A percentile compares a stretch with the other conserved stretches of the same genome.
These are phyloP conservation scores for Agrypnia vestita DNA, from an alignment of 1,140 invertebrate species.

Conservation along the genomic window DNA sequence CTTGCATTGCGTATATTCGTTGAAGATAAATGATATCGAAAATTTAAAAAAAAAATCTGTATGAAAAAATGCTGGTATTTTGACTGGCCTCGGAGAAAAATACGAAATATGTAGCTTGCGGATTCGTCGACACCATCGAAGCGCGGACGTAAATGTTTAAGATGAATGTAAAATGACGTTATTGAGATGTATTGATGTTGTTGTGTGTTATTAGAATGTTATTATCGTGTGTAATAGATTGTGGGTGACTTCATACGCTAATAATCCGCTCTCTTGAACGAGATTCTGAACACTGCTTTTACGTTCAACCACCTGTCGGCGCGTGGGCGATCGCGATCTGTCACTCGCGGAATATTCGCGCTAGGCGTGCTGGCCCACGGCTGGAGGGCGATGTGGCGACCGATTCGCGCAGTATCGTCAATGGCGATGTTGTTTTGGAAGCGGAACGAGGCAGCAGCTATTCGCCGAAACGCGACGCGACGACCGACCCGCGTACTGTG, in stretches of 20 bases:
- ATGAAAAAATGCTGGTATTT: background rate
- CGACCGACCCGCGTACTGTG: slow-evolving; percentile 38
- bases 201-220: slow-evolving; percentile 17
- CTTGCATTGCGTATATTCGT: background rate
- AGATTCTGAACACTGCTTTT: slow-evolving; percentile 6
- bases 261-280: slow-evolving; percentile 15
- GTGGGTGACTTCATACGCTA: slow-evolving; percentile 40
- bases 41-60: background rate
- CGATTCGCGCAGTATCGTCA: slow-evolving; percentile 22
- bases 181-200: slow-evolving; percentile 1
- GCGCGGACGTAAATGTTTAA: background rate
- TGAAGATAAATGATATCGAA: background rate
- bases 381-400: background rate
- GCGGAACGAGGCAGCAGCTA: background rate
- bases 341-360: slow-evolving; percentile 22
- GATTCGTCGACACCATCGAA: background rate
- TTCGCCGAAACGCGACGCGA: slow-evolving; percentile 10
- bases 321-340: background rate
- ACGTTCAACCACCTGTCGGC: slow-evolving; percentile 12
- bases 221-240: slow-evolving; percentile 17
- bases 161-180: background rate
- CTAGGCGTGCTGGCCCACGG: slow-evolving; percentile 9
- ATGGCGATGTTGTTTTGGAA: slow-evolving; percentile 39
- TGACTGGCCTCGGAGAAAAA: background rate
- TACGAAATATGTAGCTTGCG: background rate